Evolutionary conservation across 30 jellyfish, hydroid and myxozoan genomes (phyloP).

Genomic region (Mastigias papua): DNA sequence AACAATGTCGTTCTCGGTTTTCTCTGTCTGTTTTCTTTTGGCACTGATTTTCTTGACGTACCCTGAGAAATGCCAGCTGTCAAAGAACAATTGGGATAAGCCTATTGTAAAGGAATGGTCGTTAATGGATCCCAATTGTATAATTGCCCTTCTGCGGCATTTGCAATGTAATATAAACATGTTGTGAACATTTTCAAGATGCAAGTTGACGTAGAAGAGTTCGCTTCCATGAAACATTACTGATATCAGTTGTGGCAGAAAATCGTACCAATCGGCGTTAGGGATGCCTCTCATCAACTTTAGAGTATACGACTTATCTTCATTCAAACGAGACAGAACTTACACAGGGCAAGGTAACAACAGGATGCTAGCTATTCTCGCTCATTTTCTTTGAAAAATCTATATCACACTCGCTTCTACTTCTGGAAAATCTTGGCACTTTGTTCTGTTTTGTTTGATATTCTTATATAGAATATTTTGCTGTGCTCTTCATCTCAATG

Average conservation of each 20-base stretch:
- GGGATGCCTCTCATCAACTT: constrained; percentile 17
- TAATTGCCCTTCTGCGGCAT: background rate
- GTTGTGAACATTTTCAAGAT: background rate
- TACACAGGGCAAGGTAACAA: background rate
- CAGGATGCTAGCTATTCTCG: background rate
- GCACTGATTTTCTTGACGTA: too few relatives aligned
- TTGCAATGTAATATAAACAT: background rate
- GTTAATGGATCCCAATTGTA: background rate
- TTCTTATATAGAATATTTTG: too few relatives aligned
- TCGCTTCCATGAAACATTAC: too few relatives aligned
- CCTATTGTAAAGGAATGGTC: background rate
- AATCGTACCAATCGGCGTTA: background rate
- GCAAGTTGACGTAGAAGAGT: background rate
- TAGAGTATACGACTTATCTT: constrained; percentile 36
- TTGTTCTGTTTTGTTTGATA: too few relatives aligned
- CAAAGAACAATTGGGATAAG: background rate
- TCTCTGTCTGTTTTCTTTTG: too few relatives aligned
- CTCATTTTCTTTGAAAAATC: background rate
- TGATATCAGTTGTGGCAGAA: background rate
- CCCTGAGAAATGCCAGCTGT: background rate
- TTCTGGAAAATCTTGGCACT: too few relatives aligned
- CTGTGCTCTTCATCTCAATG: too few relatives aligned
- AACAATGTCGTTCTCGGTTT: too few relatives aligned
- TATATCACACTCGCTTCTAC: background rate
- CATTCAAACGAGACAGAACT: background rate